phyloP scores from a whole-genome alignment of 1,140 invertebrate species.

The Aricia agestis region DNA sequence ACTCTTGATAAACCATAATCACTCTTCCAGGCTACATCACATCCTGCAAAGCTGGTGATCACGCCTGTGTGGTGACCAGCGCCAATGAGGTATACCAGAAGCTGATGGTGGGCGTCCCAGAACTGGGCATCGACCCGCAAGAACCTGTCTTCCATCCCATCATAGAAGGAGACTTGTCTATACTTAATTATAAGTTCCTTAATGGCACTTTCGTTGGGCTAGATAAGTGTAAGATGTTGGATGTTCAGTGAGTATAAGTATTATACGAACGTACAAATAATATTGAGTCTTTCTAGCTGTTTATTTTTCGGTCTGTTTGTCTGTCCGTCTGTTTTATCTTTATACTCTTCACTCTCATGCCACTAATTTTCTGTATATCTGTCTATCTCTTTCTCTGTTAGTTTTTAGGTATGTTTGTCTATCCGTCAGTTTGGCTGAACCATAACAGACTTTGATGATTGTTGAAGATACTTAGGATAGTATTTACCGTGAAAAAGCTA shows the following conservation, averaged over 20 bases:
- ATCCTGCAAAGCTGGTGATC: background rate
- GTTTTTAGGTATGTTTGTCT: no score
- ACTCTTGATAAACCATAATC: no score
- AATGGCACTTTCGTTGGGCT: background rate
- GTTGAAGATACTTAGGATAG: no score
- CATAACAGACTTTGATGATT: no score
- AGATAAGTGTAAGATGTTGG: background rate
- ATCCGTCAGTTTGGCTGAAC: no score
- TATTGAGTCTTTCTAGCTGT: background rate
- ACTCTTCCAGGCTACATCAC: conserved; percentile 1
- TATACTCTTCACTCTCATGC: background rate
- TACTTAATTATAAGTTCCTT: background rate
- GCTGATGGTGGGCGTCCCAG: background rate
- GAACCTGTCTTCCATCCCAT: background rate
- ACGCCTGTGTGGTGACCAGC: background rate
- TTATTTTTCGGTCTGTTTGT: background rate
- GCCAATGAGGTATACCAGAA: background rate
- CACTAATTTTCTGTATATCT: no score
- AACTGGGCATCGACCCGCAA: background rate
- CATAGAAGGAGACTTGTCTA: background rate
- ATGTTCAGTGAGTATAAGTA: background rate
- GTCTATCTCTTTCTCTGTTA: no score
- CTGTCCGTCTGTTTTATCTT: background rate
- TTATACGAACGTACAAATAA: no score
- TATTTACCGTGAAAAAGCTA: no score